Evolutionary conservation across 2,888 invertebrate species (phyloP), one percentile per base, ranked within the genome.

Genomic region (Pelosia muscerda): DNA sequence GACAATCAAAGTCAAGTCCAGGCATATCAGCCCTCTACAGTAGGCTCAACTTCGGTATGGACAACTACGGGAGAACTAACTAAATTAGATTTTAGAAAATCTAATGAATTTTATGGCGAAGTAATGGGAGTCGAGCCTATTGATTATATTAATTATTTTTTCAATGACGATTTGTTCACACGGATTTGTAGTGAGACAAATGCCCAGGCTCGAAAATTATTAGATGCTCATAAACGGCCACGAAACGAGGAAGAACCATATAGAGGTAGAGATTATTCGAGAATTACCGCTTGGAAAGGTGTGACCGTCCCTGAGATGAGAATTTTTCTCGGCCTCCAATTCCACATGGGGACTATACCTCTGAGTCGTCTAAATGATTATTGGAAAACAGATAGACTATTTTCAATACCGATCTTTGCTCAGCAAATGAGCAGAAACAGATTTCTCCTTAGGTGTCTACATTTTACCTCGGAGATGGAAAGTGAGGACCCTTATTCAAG

Each of bases 381-480:
- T 57, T 57, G 57, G 57, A 57, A 57, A 28, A 57, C 19, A 8
- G 28, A 56, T 22, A 38, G 49, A 26, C 13, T 57, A 28, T 59
- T 65, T 25, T n/a, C 38, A 19, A 22, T 81, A 55, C 76, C 73
- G 0, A 67, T 75, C 69, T 82, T 79, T 59, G 34, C 55, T 8
- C 15, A 78, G 53, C 63, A 75, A 26, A 81, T 80, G 79, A 49
- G 65, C 23, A 63, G 78, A 8, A 76, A 80, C 56, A 68, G 80
- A 68, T 81, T 85, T 80, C 64, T 66, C 0, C 5, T 53, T 8
- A 53, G 53, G 53, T 53, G 53, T 53, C 53, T 53, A 8, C 53
- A 53, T 65, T 87, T 87, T 72, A 76, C 73, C 15, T 73, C 78
- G 23, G 76, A 76, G 60, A 66, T 70, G 55, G 73, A 87, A 77